Percentiles rank a stretch among this genome's conserved stretches.
phyloP scores from a whole-genome alignment of 1,140 invertebrate species.

The Myzus persicae region DNA sequence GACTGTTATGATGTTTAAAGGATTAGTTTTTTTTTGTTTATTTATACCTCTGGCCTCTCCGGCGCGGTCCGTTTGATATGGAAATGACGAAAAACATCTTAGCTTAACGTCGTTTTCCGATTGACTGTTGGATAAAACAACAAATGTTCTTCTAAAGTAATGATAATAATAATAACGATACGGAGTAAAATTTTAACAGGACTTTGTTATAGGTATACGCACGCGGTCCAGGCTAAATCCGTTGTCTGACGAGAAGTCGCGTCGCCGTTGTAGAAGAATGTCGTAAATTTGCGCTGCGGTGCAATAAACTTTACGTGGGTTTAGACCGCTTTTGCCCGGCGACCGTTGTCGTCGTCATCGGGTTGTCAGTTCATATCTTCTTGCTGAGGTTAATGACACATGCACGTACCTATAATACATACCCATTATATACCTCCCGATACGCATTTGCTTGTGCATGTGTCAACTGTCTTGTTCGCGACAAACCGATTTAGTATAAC shows the following conservation, averaged over 20 bases:
- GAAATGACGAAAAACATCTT: neutral
- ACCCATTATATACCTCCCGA: neutral
- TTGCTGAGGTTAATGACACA: conserved; percentile 15
- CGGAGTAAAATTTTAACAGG: neutral
- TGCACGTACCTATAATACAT: neutral
- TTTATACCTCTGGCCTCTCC: neutral
- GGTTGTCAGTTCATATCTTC: conserved; percentile 26
- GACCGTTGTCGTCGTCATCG: neutral
- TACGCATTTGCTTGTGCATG: neutral
- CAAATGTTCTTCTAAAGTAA: neutral
- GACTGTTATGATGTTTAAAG: neutral
- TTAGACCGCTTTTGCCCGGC: neutral
- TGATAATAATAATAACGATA: neutral
- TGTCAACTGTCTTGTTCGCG: neutral
- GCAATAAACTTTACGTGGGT: conserved; percentile 30
- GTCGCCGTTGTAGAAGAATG: neutral
- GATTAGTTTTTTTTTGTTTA: neutral
- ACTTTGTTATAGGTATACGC: neutral
- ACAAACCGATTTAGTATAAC: neutral
- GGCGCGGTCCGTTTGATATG: neutral
- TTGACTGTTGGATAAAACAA: neutral
- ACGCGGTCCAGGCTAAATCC: neutral
- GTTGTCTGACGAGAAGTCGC: neutral
- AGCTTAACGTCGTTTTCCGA: neutral
- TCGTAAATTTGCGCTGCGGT: neutral